Base-by-base conservation (phyloP, 1,140 invertebrate species). In the Achatina immaculata region DNA sequence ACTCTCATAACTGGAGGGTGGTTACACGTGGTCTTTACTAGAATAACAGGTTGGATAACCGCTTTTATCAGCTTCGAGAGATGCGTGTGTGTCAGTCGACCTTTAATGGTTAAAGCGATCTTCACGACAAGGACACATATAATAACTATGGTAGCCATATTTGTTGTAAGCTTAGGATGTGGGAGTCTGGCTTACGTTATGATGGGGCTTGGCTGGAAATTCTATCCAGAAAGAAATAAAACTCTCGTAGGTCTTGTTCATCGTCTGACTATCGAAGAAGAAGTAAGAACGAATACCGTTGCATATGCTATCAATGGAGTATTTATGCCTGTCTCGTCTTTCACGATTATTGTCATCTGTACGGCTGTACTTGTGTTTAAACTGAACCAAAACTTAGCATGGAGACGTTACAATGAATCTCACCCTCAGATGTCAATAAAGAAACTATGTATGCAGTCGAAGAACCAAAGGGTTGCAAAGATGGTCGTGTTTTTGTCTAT, bases 41-140 rank as follows among this genome's bases (percentile, higher is more conserved):
- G 45, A 51, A 74, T 31, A 38, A 74, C 72, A 28, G 42, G 42
- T 3, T 51, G 42, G 42, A 36, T 74, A 19, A 74, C 72, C 9
- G 72, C 72, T 2, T 74, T 74, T 51, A 74, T 51, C 14, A 74
- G 45, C 45, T 74, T 74, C 31, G 43, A 74, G 45, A 74, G 72
- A 51, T 74, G 72, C 28, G 7, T 74, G 14, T 74, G 72, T 51
- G 42, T 74, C 16, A 51, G 31, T 31, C 2, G 9, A 2, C 72
- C 72, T 1, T 51, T 74, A 34, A 74, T 48, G 21, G 72, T 74
- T 2, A 74, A 74, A 45, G 28, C 72, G 2, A 45, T 74, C n/a
- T 36, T 74, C 21, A 74, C 72, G 0, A 11, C 43, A 31, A 74
- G 28, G 28, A 1, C 28, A 51, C 28, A 34, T 14, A 3, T 74